Evolutionary conservation across 2,797 vertebrate genomes (phyloP).

Genomic region (Myotis vivesi): DNA sequence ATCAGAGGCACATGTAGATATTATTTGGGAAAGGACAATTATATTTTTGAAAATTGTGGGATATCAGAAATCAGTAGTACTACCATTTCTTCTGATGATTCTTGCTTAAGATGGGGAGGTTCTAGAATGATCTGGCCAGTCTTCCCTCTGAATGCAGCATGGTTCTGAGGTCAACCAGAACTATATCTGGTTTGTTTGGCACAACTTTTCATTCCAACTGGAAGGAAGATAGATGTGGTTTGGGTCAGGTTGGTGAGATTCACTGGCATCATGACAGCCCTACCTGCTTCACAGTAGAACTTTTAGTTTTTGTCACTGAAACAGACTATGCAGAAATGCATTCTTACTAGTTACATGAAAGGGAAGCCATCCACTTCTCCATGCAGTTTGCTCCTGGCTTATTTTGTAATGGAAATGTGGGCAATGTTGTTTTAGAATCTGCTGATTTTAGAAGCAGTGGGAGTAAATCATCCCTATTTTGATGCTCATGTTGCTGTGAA

Average conservation of each 20-base stretch:
- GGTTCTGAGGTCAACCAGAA: background rate
- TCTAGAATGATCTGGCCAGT: background rate
- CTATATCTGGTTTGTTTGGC: background rate
- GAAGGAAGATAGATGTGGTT: background rate
- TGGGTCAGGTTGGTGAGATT: background rate
- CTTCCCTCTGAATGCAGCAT: background rate
- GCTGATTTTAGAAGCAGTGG: background rate
- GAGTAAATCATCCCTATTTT: background rate
- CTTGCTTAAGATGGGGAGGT: background rate
- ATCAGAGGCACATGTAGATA: background rate
- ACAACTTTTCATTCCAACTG: background rate
- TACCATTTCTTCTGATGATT: background rate
- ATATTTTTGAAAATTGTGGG: background rate
- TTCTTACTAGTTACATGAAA: background rate
- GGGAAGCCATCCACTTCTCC: background rate
- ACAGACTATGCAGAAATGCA: background rate
- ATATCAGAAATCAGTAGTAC: background rate
- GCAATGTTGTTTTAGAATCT: background rate
- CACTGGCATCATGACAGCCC: background rate
- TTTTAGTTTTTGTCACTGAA: background rate
- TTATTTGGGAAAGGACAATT: background rate
- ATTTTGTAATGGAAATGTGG: conserved; percentile 6
- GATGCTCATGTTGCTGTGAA: background rate
- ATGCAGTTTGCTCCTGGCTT: background rate
- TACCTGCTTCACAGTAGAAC: background rate